Base-by-base conservation (phyloP, 1,140 invertebrate species). In the Hylyphantes graminicola region DNA sequence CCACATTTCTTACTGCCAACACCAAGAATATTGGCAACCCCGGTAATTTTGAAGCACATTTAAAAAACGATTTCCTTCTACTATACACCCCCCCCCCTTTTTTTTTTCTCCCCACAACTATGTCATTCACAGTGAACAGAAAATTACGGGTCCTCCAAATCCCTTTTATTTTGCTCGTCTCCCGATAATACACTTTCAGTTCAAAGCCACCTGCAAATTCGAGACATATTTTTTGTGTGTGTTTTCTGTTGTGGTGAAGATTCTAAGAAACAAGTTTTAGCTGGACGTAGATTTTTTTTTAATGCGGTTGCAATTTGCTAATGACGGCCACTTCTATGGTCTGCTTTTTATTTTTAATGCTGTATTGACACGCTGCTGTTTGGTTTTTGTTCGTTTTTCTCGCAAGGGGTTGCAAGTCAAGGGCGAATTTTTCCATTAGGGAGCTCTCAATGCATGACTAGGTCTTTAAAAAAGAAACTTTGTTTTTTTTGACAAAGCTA, bases 81-180 rank as follows among this genome's bases (percentile, higher is more conserved):
- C 74, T 15, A 48, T 76, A 13, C 35, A 7, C 9, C 50, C 13
- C 11, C 63, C 17, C 63, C 35, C 63, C 35, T 17, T 65, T 35
- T 61, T 1, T 13, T 21, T 75, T 35, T 74, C 19, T 61, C 61
- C 48, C 35, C 4, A 57, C 54, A 13, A n/a, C 74, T 61, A 57
- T 64, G 59, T 76, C 74, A 76, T 76, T 76, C 48, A 35, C 35
- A n/a, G 57, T 19, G 19, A 76, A 51, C 50, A 15, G 74, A 76
- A 76, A 76, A 76, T 76, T 76, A 76, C 51, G 51, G 74, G n/a
- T 76, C 35, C 19, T 35, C 11, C 17, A 17, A 61, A 17, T 61
- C 17, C 17, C 17, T 6, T 12, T 61, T 6, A n/a, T 76, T 63
- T 76, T 76, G 55, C 64, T 63, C n/a, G 48, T 63, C n/a, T 7